Evolutionary conservation across 2,113 vertebrate species (phyloP).

Genomic region (Sander lucioperca): DNA sequence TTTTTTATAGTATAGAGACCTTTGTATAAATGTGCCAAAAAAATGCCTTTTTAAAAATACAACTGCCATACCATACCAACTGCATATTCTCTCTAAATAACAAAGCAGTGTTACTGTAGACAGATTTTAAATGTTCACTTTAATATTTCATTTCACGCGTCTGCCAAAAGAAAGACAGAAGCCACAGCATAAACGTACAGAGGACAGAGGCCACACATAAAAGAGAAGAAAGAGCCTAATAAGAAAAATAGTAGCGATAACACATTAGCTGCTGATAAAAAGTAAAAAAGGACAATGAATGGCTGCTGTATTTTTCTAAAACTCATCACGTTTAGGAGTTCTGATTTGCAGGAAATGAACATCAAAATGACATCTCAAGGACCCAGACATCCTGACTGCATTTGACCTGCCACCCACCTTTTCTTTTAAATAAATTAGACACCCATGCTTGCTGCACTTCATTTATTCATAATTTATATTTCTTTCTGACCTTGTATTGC

Average conservation of each 20-base stretch:
- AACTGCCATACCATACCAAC: not conserved
- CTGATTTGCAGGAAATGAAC: conserved; percentile 44
- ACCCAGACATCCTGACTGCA: conserved; percentile 36
- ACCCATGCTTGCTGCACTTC: conserved; percentile 36
- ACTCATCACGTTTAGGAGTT: conserved; percentile 35
- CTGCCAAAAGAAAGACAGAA: conserved; percentile 7
- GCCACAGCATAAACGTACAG: not conserved
- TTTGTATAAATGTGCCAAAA: not conserved
- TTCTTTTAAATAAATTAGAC: conserved; percentile 68
- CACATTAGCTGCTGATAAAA: conserved; percentile 38
- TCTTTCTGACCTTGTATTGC: conserved; percentile 45
- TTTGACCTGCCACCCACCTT: conserved; percentile 50
- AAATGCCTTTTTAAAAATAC: not conserved
- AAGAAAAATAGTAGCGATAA: conserved; percentile 19
- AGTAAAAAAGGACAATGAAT: conserved; percentile 11
- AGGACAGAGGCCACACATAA: conserved; percentile 14
- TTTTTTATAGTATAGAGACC: no score
- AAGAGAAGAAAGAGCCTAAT: conserved; percentile 14
- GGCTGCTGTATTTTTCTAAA: conserved; percentile 13
- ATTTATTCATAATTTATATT: conserved; percentile 51
- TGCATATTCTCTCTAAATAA: conserved; percentile 16
- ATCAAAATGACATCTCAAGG: conserved; percentile 52
- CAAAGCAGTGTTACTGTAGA: conserved; percentile 2
- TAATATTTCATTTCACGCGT: conserved; percentile 41
- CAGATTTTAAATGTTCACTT: conserved; percentile 39